Evolutionary conservation across 2,113 vertebrate genomes (phyloP).

Genomic region (Spilogale gracilis): DNA sequence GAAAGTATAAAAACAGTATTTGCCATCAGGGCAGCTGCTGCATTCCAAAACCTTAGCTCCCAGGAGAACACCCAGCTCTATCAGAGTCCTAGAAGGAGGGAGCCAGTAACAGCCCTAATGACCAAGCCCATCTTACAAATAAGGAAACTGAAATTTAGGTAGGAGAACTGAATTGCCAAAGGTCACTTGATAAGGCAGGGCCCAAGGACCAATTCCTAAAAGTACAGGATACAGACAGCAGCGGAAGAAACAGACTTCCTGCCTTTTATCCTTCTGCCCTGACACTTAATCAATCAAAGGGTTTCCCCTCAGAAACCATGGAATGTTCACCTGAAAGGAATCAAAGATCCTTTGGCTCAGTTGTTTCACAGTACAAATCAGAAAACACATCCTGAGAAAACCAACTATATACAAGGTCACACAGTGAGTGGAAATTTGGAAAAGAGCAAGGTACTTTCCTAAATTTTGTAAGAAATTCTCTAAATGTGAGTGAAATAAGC

Average conservation of each 20-base stretch:
- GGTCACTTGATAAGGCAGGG: not conserved
- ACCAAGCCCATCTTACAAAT: not conserved
- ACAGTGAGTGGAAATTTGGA: not conserved
- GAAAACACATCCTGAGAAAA: constrained; percentile 42
- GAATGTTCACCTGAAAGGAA: constrained; percentile 23
- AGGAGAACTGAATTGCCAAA: not conserved
- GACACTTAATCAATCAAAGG: constrained; percentile 2
- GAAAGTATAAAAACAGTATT: constrained; percentile 52
- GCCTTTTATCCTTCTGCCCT: not conserved
- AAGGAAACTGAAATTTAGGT: not conserved
- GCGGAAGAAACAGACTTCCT: not conserved
- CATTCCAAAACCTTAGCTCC: constrained; percentile 27
- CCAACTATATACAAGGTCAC: not conserved
- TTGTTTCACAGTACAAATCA: not conserved
- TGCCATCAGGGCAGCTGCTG: not conserved
- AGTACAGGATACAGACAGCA: not conserved
- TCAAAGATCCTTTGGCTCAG: not conserved
- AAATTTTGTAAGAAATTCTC: constrained; percentile 16
- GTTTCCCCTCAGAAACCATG: not conserved
- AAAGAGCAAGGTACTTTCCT: not conserved
- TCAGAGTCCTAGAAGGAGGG: constrained; percentile 17
- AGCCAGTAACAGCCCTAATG: not conserved
- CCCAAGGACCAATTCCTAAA: not conserved
- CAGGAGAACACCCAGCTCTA: not conserved
- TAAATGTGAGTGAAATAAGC: not conserved